Evolutionary conservation across 2,113 vertebrate species (phyloP).

Genomic region (Myiozetetes cayanensis): DNA sequence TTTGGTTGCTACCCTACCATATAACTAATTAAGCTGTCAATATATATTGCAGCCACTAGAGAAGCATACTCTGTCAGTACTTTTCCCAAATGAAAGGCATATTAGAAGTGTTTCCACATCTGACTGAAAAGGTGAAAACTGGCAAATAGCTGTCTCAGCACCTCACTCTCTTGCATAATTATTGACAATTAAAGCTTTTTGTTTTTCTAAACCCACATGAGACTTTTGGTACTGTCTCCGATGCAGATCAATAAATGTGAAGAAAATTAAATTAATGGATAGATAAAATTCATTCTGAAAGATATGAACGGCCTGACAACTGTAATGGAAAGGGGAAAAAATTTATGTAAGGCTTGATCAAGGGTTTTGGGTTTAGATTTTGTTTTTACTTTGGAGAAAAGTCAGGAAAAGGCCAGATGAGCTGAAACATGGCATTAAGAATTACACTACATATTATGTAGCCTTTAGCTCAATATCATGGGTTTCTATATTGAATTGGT

Average conservation of each 20-base stretch:
- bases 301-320: background rate
- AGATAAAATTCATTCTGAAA: background rate
- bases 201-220: background rate
- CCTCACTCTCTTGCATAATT: background rate
- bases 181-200: background rate
- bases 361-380: background rate
- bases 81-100: background rate
- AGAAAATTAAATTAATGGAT: background rate
- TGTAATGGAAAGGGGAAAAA: background rate
- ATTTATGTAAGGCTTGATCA: background rate
- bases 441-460: background rate
- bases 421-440: background rate
- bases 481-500: background rate
- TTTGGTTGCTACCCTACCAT: background rate
- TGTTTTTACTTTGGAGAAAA: background rate
- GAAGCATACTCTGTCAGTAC: background rate
- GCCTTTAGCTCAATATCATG: background rate
- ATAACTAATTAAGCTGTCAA: conserved; percentile 37
- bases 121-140: background rate
- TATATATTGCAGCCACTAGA: background rate
- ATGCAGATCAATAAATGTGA: background rate
- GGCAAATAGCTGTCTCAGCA: background rate
- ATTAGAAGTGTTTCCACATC: background rate
- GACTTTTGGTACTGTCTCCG: background rate
- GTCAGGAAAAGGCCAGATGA: background rate